Percentiles rank a stretch among this genome's conserved stretches.
Conservation (phyloP, 1,140 invertebrate species). For the Pseudomyrmex dendroicus region DNA sequence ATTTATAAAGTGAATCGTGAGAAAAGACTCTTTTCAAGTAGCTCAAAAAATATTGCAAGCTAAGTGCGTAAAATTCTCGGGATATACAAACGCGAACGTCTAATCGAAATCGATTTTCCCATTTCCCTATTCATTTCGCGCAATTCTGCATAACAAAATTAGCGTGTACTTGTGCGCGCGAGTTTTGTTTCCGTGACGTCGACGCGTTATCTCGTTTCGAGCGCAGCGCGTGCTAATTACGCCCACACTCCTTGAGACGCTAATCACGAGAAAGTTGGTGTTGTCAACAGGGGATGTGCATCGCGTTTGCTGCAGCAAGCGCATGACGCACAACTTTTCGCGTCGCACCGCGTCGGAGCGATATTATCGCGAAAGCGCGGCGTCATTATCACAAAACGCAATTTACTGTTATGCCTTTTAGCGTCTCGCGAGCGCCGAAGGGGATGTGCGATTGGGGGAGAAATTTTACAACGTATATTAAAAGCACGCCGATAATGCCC, state of each 20-base stretch:
- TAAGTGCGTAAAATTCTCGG: not conserved
- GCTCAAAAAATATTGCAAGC: not conserved
- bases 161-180: slow-evolving; percentile 25
- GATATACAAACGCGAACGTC: not conserved
- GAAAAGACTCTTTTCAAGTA: not conserved
- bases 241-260: slow-evolving; percentile 18
- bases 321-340: too few relatives aligned
- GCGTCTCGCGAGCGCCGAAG: slow-evolving; percentile 20
- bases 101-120: not conserved
- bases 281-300: slow-evolving; percentile 33
- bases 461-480: slow-evolving; percentile 71
- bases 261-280: slow-evolving; percentile 48
- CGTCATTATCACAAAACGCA: slow-evolving; percentile 66
- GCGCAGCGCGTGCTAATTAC: slow-evolving; percentile 39
- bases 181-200: slow-evolving; percentile 43
- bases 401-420: slow-evolving; percentile 63
- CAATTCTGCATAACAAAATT: slow-evolving; percentile 47
- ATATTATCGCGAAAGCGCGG: slow-evolving; percentile 52
- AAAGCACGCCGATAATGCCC: slow-evolving; percentile 67
- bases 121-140: slow-evolving; percentile 46
- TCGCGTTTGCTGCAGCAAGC: not conserved
- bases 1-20: too few relatives aligned
- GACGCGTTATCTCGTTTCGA: slow-evolving; percentile 38
- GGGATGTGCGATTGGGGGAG: slow-evolving; percentile 4
- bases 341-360: slow-evolving; percentile 24